Evolutionary conservation across 35 echinoderm and acorn worm species (phyloP), one percentile per base, ranked within the genome.

Genomic region (Diadema setosum): DNA sequence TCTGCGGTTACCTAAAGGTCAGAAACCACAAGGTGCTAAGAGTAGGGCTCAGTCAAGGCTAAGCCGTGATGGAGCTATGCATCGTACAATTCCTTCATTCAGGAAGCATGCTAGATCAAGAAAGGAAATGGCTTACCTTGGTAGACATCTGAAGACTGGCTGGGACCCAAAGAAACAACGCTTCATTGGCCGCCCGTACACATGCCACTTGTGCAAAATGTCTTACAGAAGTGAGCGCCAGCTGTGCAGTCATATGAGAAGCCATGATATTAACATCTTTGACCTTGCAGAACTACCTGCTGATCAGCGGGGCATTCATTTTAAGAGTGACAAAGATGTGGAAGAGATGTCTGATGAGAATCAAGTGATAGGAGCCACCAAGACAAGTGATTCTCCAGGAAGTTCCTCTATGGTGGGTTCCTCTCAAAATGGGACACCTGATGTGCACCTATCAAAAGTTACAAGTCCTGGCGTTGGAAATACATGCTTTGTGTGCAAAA

Each of bases 171-270:
- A 78, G 73, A 12, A 41, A 20, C 73, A 78, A 44, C 12, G 73
- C 21, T 78, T 78, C 73, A 78, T 78, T 44, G 73, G 73, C 20
- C 33, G 73, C 11, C 73, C 73, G 24, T 78, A 78, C 73, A 78
- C 29, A 21, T 78, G 73, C 30, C 73, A 78, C 44, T 41, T 78
- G 15, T 78, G 73, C 73, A 78, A 78, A n/a, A 78, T 78, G 73
- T 78, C 73, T 44, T 78, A 78, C 73, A 42, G 73, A 0, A 78
- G 73, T 78, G 73, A 78, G 44, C 29, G 73, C n/a, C 73, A 78
- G 30, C 40, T 78, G 6, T 78, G 73, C 37, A 44, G 73, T 78
- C 73, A 78, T 41, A 78, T 78, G 73, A 78, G 73, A 78, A 35
- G 21, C 17, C 73, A 78, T 78, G 73, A 41, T 18, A 78, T 78